Percentiles rank a stretch among this genome's conserved stretches.
These are phyloP conservation scores for Ormyrus rosae DNA, from an alignment of 2,888 invertebrate genomes.

Conservation along the genomic window DNA sequence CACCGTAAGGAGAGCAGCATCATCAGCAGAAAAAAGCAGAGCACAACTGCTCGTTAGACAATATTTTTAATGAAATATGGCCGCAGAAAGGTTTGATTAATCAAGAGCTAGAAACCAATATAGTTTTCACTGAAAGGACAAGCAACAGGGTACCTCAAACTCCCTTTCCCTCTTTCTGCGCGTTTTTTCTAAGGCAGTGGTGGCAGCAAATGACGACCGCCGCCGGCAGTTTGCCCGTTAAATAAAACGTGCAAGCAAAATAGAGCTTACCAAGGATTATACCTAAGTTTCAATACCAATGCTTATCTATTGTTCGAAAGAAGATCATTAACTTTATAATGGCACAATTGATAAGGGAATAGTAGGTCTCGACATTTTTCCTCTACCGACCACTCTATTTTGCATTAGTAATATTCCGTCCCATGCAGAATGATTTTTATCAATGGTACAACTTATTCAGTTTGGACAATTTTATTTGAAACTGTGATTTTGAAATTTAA, in stretches of 20 bases:
- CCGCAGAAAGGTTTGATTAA: slow-evolving; percentile 47
- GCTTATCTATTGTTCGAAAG: slow-evolving; percentile 62
- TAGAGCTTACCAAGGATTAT: slow-evolving; percentile 18
- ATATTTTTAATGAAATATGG: slow-evolving; percentile 47
- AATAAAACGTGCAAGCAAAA: slow-evolving; percentile 29
- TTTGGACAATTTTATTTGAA: too few species aligned
- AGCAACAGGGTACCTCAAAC: slow-evolving; percentile 8
- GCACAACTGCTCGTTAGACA: neutral
- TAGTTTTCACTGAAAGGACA: slow-evolving; percentile 37
- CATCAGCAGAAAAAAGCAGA: too few species aligned
- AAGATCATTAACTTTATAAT: slow-evolving; percentile 69
- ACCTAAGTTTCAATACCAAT: slow-evolving; percentile 63
- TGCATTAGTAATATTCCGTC: too few species aligned
- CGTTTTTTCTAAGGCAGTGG: slow-evolving; percentile 15
- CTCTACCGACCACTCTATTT: too few species aligned
- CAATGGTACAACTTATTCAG: too few species aligned
- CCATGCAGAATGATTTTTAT: too few species aligned
- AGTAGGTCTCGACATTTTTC: too few species aligned
- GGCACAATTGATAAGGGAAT: slow-evolving; percentile 66
- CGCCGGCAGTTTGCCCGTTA: slow-evolving; percentile 40
- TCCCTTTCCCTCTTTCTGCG: slow-evolving; percentile 4
- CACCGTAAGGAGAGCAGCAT: too few species aligned
- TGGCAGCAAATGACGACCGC: slow-evolving; percentile 1
- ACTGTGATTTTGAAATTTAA: too few species aligned
- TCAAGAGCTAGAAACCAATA: slow-evolving; percentile 46